Evolutionary conservation across 2,888 invertebrate genomes (phyloP).

Genomic region (Petrolisthes manimaculis): DNA sequence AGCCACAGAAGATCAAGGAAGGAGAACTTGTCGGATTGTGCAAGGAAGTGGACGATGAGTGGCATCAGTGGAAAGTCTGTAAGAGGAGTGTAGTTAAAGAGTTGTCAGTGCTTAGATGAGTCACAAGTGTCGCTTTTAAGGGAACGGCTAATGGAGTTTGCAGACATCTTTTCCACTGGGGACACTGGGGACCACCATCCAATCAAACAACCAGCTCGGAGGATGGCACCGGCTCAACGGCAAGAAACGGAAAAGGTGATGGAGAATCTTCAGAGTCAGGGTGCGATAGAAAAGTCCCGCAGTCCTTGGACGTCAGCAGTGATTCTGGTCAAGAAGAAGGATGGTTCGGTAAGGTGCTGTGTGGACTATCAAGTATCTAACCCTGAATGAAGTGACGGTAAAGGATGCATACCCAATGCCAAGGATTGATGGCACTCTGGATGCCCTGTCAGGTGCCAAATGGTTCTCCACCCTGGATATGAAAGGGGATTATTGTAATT

Average conservation of each 20-base stretch:
- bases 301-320: not conserved
- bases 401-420: constrained; percentile 18
- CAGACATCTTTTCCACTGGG: not conserved
- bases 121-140: not conserved
- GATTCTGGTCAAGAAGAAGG: constrained; percentile 20
- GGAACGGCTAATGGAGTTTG: not conserved
- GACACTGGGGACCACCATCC: not conserved
- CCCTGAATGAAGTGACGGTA: constrained; percentile 23
- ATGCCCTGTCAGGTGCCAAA: constrained; percentile 8
- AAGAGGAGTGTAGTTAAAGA: not conserved
- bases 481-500: constrained; percentile 9
- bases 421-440: constrained; percentile 28
- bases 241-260: not conserved
- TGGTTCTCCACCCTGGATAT: constrained; percentile 32
- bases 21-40: not conserved
- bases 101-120: not conserved
- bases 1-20: constrained; percentile 1
- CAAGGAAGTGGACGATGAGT: not conserved
- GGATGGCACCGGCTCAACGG: not conserved
- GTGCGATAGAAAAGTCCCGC: constrained; percentile 19
- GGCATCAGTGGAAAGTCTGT: not conserved
- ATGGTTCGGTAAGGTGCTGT: not conserved
- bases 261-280: not conserved
- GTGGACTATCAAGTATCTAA: no score
- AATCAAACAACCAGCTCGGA: constrained; percentile 9